These are phyloP conservation scores for Corythucha ciliata DNA, from an alignment of 2,888 invertebrate genomes.

Conservation along the genomic window DNA sequence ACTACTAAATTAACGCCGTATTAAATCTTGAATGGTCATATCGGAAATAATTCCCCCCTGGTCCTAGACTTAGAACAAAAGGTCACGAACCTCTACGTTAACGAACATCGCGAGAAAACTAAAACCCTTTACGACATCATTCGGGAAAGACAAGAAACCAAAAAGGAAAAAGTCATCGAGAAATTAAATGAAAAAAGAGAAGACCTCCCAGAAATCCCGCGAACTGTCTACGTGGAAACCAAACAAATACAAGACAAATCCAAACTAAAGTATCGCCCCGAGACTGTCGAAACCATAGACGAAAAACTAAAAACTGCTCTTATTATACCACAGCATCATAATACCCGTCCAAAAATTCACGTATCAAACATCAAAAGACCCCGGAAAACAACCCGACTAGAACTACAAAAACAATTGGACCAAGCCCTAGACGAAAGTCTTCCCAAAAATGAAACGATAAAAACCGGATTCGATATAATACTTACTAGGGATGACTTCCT, in stretches of 20 bases:
- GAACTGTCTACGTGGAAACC: constrained; percentile 6
- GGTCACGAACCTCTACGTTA: not conserved
- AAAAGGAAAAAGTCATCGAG: not conserved
- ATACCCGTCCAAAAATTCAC: constrained; percentile 15
- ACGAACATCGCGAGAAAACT: not conserved
- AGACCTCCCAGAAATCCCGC: constrained; percentile 6
- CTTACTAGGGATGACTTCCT: not conserved
- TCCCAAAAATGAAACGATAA: no score
- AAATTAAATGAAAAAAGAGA: constrained; percentile 1
- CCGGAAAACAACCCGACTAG: no score
- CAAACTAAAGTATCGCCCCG: constrained; percentile 9
- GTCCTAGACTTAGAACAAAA: not conserved
- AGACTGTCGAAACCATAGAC: constrained; percentile 5
- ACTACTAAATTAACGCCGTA: constrained; percentile 6
- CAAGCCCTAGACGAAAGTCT: no score
- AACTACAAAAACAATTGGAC: no score
- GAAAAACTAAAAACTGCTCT: constrained; percentile 9
- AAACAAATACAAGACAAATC: constrained; percentile 6
- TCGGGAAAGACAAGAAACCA: not conserved
- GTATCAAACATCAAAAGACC: constrained; percentile 19
- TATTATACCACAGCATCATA: constrained; percentile 5
- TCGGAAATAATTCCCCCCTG: not conserved
- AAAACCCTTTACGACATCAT: not conserved
- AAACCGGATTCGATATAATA: not conserved
- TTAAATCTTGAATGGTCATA: constrained; percentile 15